phyloP scores from a whole-genome alignment of 2,797 vertebrate species.

The Podarcis lilfordi region DNA sequence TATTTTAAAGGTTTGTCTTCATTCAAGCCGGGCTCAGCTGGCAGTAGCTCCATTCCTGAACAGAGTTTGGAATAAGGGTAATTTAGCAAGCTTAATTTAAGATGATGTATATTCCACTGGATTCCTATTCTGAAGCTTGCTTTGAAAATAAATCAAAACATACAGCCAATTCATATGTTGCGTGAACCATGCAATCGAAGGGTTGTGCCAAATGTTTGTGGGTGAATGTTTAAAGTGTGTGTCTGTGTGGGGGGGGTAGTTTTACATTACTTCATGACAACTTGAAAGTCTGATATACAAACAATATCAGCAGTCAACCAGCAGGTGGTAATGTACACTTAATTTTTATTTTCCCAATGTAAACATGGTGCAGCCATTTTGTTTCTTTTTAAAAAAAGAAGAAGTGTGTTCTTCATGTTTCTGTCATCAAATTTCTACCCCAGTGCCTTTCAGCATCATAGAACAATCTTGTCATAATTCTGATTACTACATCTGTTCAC shows the following conservation, averaged over 20 bases:
- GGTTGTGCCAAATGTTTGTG: background rate
- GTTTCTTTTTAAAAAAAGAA: background rate
- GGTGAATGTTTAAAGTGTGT: background rate
- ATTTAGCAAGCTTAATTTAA: too few species aligned
- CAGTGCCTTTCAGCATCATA: background rate
- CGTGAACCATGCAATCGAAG: background rate
- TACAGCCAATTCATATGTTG: background rate
- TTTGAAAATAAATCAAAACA: background rate
- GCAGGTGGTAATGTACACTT: background rate
- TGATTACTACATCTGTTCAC: conserved; percentile 3
- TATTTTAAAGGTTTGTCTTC: too few species aligned
- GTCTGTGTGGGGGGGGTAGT: too few species aligned
- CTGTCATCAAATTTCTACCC: background rate
- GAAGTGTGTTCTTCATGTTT: background rate
- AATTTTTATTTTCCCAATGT: background rate
- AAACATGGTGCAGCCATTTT: background rate
- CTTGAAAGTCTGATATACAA: too few species aligned
- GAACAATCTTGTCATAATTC: background rate
- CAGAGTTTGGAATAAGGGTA: too few species aligned
- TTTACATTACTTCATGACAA: too few species aligned
- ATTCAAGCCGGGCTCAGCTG: too few species aligned
- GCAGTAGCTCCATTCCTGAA: too few species aligned
- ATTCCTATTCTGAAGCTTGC: too few species aligned
- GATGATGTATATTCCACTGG: too few species aligned
- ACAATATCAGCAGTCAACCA: background rate